Conservation (phyloP, 2,888 invertebrate genomes). For the Drosophila monieri region DNA sequence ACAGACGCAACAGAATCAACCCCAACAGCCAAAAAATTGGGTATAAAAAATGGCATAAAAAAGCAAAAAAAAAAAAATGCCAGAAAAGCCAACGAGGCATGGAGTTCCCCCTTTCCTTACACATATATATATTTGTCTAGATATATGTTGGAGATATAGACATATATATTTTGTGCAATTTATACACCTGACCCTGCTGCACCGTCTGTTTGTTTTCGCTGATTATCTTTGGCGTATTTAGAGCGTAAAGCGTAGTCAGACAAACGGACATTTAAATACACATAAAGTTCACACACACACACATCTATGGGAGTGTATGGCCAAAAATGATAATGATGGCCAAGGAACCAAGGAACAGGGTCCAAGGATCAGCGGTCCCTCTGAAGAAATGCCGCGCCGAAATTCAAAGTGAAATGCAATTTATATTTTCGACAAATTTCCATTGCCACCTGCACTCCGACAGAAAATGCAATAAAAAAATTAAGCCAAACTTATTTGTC, state of each 20-base stretch:
- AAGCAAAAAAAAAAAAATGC: conserved; percentile 9
- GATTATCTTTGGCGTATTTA: conserved; percentile 83
- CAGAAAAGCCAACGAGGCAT: conserved; percentile 40
- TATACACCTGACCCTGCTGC: conserved; percentile 72
- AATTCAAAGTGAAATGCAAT: conserved; percentile 78
- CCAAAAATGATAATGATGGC: conserved; percentile 34
- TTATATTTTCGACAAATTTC: conserved; percentile 75
- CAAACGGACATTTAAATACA: conserved; percentile 35
- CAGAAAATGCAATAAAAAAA: conserved; percentile 5
- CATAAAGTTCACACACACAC: neutral
- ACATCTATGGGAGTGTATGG: conserved; percentile 2
- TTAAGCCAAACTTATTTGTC: neutral
- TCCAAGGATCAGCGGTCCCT: conserved; percentile 14
- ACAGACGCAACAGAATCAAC: conserved; percentile 47
- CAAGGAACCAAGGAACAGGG: conserved; percentile 16
- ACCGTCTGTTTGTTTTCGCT: conserved; percentile 75
- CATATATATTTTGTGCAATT: conserved; percentile 47
- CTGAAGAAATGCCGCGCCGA: conserved; percentile 48
- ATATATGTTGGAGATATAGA: conserved; percentile 27
- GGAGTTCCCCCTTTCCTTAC: conserved; percentile 41
- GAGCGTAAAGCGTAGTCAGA: conserved; percentile 83
- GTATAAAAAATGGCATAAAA: conserved; percentile 17
- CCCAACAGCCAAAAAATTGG: conserved; percentile 33
- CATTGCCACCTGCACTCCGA: conserved; percentile 60
- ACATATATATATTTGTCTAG: conserved; percentile 1